Percentiles rank a stretch among this genome's conserved stretches.
Conservation (phyloP, 2,113 vertebrate genomes). For the Macroglossus sobrinus region DNA sequence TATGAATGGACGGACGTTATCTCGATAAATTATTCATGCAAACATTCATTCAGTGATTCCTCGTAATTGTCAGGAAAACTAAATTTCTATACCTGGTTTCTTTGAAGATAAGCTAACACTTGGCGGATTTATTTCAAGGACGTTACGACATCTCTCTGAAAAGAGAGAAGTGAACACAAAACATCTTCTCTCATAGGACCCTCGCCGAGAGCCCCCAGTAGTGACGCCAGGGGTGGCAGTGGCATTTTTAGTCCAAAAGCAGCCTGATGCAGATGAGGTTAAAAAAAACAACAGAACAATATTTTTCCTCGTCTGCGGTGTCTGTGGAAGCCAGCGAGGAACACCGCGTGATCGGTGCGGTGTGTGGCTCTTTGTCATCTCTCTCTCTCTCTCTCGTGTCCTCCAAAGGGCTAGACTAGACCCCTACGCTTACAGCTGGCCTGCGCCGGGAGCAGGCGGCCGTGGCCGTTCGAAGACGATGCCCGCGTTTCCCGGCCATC, state of each 20-base stretch:
- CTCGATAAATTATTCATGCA: neutral
- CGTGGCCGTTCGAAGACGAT: neutral
- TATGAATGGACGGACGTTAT: neutral
- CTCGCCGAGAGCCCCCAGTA: neutral
- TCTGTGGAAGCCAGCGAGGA: neutral
- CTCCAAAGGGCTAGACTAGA: neutral
- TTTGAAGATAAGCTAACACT: neutral
- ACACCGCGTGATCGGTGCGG: neutral
- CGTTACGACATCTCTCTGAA: neutral
- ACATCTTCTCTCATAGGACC: neutral
- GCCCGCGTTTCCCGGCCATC: neutral
- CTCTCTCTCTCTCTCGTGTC: neutral
- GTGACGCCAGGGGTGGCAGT: neutral
- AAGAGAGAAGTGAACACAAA: neutral
- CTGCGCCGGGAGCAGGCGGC: neutral
- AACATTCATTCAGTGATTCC: neutral
- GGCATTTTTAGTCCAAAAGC: constrained; percentile 21
- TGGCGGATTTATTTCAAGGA: neutral
- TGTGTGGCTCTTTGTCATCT: neutral
- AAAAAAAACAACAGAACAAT: too few species aligned
- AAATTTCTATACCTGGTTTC: neutral
- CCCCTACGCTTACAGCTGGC: neutral
- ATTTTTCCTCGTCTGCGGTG: neutral
- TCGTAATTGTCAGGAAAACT: neutral
- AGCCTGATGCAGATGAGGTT: neutral